Evolutionary conservation across 2,113 vertebrate species (phyloP), one percentile per base, ranked within the genome.

Genomic region (Vidua chalybeata): DNA sequence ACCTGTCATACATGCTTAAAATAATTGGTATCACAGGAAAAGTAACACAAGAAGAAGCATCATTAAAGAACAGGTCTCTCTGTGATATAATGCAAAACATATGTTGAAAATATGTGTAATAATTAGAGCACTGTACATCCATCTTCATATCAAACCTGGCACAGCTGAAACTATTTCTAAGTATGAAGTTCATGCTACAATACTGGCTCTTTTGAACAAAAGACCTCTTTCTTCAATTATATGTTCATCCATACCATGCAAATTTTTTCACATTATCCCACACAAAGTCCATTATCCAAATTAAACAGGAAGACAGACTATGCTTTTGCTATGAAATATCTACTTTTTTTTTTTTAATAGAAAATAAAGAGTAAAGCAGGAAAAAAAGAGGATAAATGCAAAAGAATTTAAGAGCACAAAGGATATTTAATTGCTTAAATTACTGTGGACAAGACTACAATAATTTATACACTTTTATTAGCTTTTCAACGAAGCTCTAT

Each of bases 11-110:
- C 41, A 37, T 84, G 67, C 89, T 97, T 97, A 94, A 96, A 97
- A 96, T 97, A 97, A 96, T 96, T 91, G 94, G 94, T 95, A 90
- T 96, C 89, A 93, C 94, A 97, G 97, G 93, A 96, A 88, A 97
- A 97, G 90, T 79, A 93, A 96, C 64, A 84, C 46, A 84, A 95
- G 90, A 96, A 96, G 97, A 95, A 89, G 84, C 79, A 93, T 72
- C 90, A 92, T 93, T 95, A 96, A 94, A 96, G 87, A 97, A 85
- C 69, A 87, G 79, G 81, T 83, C 79, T 97, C 93, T 94, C 95
- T 95, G 76, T 96, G 96, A 97, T 75, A 96, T 90, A 97, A 98
- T 96, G 24, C 33, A 84, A 91, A 97, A 83, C 91, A 82, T 71
- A 96, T 58, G 77, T 96, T 96, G 88, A 92, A 92, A 96, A 93